phyloP scores from a whole-genome alignment of 2,888 invertebrate genomes.

The Zelleria hepariella region DNA sequence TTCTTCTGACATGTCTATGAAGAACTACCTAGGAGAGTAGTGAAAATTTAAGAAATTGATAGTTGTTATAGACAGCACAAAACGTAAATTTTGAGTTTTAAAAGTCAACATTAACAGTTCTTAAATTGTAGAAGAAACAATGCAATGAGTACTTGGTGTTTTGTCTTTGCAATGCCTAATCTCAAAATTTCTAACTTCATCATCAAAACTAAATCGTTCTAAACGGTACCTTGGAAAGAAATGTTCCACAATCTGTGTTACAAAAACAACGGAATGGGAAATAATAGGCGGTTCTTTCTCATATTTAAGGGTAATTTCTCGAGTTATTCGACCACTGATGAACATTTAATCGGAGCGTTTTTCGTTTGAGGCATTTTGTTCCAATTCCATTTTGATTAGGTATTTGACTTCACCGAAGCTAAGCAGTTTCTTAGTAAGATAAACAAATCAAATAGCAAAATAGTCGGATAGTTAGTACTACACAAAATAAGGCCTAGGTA shows the following conservation, averaged over 20 bases:
- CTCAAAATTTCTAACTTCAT: background rate
- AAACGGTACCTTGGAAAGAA: background rate
- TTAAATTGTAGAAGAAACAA: too few relatives aligned
- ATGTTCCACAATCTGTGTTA: background rate
- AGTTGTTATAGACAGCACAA: too few relatives aligned
- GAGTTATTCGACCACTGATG: conserved; percentile 30
- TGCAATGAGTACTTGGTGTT: too few relatives aligned
- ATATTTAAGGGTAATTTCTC: conserved; percentile 46
- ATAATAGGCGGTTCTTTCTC: conserved; percentile 31
- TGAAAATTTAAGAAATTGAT: too few relatives aligned
- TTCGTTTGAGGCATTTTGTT: conserved; percentile 13
- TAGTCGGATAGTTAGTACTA: too few relatives aligned
- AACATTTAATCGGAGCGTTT: conserved; percentile 43
- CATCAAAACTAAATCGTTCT: background rate
- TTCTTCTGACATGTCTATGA: too few relatives aligned
- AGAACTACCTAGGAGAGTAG: too few relatives aligned
- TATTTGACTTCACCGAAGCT: background rate
- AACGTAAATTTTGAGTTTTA: too few relatives aligned
- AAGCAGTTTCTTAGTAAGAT: background rate
- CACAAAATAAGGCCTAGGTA: too few relatives aligned
- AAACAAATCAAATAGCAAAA: too few relatives aligned
- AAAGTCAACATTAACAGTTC: too few relatives aligned
- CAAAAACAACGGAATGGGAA: background rate
- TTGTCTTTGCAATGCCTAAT: background rate
- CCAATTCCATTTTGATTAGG: background rate